phyloP scores from a whole-genome alignment of 2,888 invertebrate genomes.

The Orchestes rusci region DNA sequence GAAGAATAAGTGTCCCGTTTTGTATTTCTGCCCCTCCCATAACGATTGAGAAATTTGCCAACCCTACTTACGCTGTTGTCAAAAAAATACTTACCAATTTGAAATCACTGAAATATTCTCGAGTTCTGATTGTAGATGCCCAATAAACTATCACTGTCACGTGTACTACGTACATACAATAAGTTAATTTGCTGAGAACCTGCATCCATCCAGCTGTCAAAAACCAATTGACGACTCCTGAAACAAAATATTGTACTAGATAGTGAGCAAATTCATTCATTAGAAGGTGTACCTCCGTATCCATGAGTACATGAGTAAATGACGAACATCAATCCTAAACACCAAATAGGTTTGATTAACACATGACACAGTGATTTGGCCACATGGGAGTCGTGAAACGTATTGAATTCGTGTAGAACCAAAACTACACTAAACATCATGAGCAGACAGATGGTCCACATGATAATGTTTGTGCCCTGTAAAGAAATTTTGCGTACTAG shows the following conservation, averaged over 20 bases:
- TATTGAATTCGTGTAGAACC: constrained; percentile 8
- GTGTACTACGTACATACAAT: constrained; percentile 50
- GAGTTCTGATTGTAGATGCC: constrained; percentile 8
- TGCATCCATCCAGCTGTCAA: constrained; percentile 47
- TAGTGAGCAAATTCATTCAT: background rate
- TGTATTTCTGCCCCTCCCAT: background rate
- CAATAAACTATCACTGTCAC: constrained; percentile 18
- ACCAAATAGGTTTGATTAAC: constrained; percentile 22
- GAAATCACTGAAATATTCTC: constrained; percentile 20
- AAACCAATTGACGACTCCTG: constrained; percentile 48
- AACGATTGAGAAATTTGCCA: background rate
- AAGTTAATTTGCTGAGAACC: constrained; percentile 48
- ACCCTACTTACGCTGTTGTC: background rate
- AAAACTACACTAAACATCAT: constrained; percentile 8
- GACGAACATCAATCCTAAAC: constrained; percentile 15
- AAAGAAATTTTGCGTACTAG: background rate
- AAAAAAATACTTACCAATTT: constrained; percentile 21
- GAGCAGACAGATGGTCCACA: constrained; percentile 10
- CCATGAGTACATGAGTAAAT: constrained; percentile 18
- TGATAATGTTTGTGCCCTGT: constrained; percentile 10
- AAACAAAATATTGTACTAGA: constrained; percentile 7
- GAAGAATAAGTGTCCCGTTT: no score
- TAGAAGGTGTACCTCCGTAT: constrained; percentile 22
- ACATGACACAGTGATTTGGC: constrained; percentile 9
- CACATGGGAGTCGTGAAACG: constrained; percentile 3